Base-by-base conservation (phyloP, 2,797 vertebrate species). In the Coracias cyanogaster region DNA sequence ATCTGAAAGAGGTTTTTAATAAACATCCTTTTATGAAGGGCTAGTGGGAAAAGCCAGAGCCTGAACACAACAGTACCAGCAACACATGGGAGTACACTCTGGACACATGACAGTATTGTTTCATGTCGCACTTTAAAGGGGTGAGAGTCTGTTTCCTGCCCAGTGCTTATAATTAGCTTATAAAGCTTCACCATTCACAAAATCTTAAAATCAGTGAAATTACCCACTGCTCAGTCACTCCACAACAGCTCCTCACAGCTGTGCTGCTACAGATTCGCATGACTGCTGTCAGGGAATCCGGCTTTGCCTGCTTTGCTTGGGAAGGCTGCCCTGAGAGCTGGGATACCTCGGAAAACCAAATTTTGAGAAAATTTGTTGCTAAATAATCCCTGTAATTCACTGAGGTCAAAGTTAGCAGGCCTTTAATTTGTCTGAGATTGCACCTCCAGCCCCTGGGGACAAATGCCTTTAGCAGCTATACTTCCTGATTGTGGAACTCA, bases 401-500 rank as follows among this genome's bases (percentile, higher is more conserved):
- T 57, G 85, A 94, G 94, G 97, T 95, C 95, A 96, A 93, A 96
- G 93, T 97, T 95, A 97, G 95, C 90, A 95, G 91, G 94, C 61
- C 33, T 97, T 94, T 96, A 96, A 94, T 97, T 97, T 97, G 94
- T 90, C 94, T 94, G 73, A 96, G 93, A 96, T 96, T 97, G 95
- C 97, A 96, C 91, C 93, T 97, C 94, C 94, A 92, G 62, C 91
- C 95, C 88, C 94, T 73, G 48, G 94, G 94, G 96, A 90, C 89
- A 86, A 82, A 97, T 93, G 88, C 87, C 90, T 97, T 92, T 94
- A 97, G 96, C 94, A 96, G 97, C 96, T 94, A 96, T 95, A 76
- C 77, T 92, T 97, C 95, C 97, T 96, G 97, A 97, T 96, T 96
- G 94, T 94, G 86, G 91, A 97, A 96, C 94, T 98, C 97, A 96